Evolutionary conservation across 2,797 vertebrate genomes (phyloP).

Genomic region (Poecilia gillii): DNA sequence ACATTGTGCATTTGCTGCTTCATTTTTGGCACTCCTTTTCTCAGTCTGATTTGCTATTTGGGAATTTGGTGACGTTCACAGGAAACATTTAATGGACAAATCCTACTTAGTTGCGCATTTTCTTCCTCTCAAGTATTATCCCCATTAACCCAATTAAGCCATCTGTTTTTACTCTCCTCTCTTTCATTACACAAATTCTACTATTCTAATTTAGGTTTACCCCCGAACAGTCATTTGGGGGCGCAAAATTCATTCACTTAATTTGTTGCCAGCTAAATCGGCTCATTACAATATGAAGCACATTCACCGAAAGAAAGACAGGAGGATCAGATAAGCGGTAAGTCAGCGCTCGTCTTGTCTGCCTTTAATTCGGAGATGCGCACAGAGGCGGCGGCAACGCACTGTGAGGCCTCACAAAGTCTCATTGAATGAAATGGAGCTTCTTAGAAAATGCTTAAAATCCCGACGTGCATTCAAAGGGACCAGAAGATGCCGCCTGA

Average conservation of each 20-base stretch:
- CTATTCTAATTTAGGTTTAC: conserved; percentile 62
- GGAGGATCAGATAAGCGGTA: conserved; percentile 62
- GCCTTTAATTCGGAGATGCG: conserved; percentile 50
- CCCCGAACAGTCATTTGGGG: conserved; percentile 43
- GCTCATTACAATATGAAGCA: conserved; percentile 67
- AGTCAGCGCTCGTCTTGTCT: conserved; percentile 57
- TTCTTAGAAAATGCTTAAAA: conserved; percentile 50
- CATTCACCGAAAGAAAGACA: conserved; percentile 62
- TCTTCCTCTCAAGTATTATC: conserved; percentile 10
- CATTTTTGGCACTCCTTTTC: conserved; percentile 39
- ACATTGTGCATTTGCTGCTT: conserved; percentile 40
- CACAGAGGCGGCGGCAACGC: conserved; percentile 60
- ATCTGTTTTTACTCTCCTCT: not conserved
- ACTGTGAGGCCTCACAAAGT: conserved; percentile 51
- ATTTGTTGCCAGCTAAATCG: conserved; percentile 56
- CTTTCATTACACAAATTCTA: conserved; percentile 34
- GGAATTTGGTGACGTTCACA: conserved; percentile 22
- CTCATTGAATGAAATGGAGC: conserved; percentile 58
- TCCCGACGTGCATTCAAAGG: conserved; percentile 50
- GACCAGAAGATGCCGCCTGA: conserved; percentile 34
- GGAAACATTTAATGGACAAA: not conserved
- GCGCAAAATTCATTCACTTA: conserved; percentile 68
- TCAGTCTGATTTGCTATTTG: conserved; percentile 15
- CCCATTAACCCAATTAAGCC: conserved; percentile 7
- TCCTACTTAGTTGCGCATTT: conserved; percentile 4